A percentile compares a stretch with the other conserved stretches of the same genome.
phyloP scores from a whole-genome alignment of 1,140 invertebrate genomes.

The Globodera ellingtonae region DNA sequence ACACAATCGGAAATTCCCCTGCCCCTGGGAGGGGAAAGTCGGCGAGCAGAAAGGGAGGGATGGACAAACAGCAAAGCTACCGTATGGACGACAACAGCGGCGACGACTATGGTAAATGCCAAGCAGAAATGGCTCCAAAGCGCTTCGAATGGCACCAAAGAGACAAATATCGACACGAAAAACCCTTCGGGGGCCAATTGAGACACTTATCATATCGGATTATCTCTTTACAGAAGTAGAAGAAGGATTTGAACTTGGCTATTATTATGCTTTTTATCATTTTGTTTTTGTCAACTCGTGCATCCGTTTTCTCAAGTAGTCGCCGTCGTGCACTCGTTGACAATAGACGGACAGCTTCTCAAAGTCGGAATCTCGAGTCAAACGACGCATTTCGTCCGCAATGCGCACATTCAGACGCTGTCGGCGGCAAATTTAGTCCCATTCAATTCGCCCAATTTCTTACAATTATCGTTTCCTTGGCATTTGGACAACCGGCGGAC shows the following conservation, averaged over 20 bases:
- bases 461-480: slow-evolving; percentile 53
- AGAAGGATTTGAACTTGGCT: not conserved
- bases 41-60: not conserved
- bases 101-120: not conserved
- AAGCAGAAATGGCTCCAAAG: not conserved
- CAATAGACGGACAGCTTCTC: slow-evolving; percentile 33
- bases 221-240: no score
- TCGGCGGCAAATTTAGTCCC: slow-evolving; percentile 13
- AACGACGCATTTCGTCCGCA: slow-evolving; percentile 50
- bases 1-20: not conserved
- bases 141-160: not conserved
- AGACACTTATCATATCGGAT: no score
- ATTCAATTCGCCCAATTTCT: slow-evolving; percentile 5
- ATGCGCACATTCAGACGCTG: slow-evolving; percentile 49
- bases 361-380: slow-evolving; percentile 39
- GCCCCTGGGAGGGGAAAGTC: not conserved
- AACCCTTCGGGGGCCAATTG: no score
- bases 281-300: slow-evolving; percentile 14
- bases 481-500: slow-evolving; percentile 45
- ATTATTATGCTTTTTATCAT: not conserved
- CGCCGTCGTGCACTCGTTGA: slow-evolving; percentile 41
- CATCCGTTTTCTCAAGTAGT: slow-evolving; percentile 34
- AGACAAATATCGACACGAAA: no score
- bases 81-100: not conserved
- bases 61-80: not conserved